Evolutionary conservation across 1,140 invertebrate genomes (phyloP), one percentile per base, ranked within the genome.

Genomic region (Pseudomyrmex concolor): DNA sequence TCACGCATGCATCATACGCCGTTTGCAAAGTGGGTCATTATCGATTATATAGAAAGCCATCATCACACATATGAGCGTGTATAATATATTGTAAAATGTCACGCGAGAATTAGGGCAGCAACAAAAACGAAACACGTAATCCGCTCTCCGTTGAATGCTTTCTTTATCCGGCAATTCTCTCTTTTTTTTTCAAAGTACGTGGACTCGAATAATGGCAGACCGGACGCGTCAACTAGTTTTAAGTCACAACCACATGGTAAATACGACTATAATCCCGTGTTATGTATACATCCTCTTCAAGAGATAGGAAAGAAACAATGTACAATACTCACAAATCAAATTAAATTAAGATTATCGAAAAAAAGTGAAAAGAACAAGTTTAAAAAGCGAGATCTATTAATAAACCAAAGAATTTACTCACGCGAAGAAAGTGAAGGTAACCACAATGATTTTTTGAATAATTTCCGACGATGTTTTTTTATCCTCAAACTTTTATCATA

Each of bases 141-240:
- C 66, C 59, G 50, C 51, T 59, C 25, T 62, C n/a, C 43, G 67
- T 19, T 66, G 66, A 43, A 71, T 25, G 15, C n/a, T 34, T 66
- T 19, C 0, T 70, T 60, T 50, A 76, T 51, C 25, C 17, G 55
- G 19, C 70, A 80, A 80, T 80, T 71, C 48, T 34, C 34, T 34
- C 34, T 34, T 66, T 48, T 50, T 76, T 43, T 84, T 66, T n/a
- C 59, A 70, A 19, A 57, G 68, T 59, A 71, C 17, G 45, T 55
- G 63, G 63, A 50, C 71, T 80, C 83, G 64, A 87, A 74, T 87
- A 86, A 87, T 80, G n/a, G 63, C 34, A 13, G 45, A 66, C 10
- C 22, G 50, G 45, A 70, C 13, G 34, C 34, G 43, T 80, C 76
- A 43, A 64, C 72, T 51, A 34, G 10, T 54, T 50, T 43, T 7